Percentiles rank a stretch among this genome's conserved stretches.
Evolutionary conservation across 2,888 invertebrate genomes (phyloP).

Genomic region (Spisula subtruncata): DNA sequence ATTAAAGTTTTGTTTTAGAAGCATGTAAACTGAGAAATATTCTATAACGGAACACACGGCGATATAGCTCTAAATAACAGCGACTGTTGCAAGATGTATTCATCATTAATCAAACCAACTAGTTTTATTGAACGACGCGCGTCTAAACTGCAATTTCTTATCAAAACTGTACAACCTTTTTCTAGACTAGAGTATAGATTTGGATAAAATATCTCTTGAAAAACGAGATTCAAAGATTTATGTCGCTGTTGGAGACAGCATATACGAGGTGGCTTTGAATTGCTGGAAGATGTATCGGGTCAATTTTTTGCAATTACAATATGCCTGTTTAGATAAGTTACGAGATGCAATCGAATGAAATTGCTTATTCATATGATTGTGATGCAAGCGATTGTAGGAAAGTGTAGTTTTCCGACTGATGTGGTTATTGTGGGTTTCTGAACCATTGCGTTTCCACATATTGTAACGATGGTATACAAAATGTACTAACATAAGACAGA

Average conservation of each 20-base stretch:
- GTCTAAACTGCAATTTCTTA: not conserved
- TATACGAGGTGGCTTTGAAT: not conserved
- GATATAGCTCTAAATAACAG: not conserved
- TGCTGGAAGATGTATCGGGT: too few relatives aligned
- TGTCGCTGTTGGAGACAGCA: not conserved
- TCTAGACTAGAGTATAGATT: not conserved
- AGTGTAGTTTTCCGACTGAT: too few relatives aligned
- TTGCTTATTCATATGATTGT: too few relatives aligned
- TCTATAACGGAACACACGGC: not conserved
- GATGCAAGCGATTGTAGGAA: too few relatives aligned
- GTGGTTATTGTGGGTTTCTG: too few relatives aligned
- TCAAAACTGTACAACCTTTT: not conserved
- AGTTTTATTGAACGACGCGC: not conserved
- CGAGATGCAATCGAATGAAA: too few relatives aligned
- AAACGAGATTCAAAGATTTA: constrained; percentile 13
- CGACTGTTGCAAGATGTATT: not conserved
- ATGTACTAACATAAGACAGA: too few relatives aligned
- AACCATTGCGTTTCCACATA: too few relatives aligned
- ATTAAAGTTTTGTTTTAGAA: constrained; percentile 12
- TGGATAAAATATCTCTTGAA: not conserved
- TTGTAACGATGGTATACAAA: too few relatives aligned
- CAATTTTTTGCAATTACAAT: too few relatives aligned
- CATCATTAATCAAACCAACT: not conserved
- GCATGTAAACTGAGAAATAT: constrained; percentile 2
- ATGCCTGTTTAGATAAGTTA: too few relatives aligned